phyloP scores from a whole-genome alignment of 37 sponge, comb jelly and placozoan species.

The Bolinopsis microptera region DNA sequence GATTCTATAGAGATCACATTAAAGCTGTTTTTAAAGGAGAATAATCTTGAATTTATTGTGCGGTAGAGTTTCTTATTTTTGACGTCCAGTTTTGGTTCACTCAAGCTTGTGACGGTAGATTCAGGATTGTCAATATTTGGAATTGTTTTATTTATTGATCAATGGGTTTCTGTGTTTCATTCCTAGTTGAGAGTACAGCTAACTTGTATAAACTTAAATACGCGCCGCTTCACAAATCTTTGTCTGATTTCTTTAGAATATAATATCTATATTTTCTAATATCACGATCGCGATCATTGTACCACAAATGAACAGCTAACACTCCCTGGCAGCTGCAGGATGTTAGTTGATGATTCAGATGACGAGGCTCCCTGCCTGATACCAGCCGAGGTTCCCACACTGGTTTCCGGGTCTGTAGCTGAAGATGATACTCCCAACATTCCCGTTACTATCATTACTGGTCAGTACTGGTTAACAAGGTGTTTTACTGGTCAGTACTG shows the following conservation, averaged over 20 bases:
- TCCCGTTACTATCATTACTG: constrained; percentile 48
- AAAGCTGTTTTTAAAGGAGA: not conserved
- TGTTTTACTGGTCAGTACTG: too few relatives aligned
- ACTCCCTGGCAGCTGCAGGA: too few relatives aligned
- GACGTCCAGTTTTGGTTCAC: not conserved
- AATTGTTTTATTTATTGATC: not conserved
- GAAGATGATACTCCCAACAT: not conserved
- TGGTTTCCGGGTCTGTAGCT: not conserved
- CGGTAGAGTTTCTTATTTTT: not conserved
- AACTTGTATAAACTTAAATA: too few relatives aligned
- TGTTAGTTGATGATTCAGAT: not conserved
- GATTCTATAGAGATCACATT: not conserved
- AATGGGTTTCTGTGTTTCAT: too few relatives aligned
- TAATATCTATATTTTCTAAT: too few relatives aligned
- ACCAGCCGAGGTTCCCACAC: not conserved
- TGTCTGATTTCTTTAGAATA: too few relatives aligned
- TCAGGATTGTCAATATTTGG: not conserved
- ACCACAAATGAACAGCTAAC: too few relatives aligned
- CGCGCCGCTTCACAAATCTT: too few relatives aligned
- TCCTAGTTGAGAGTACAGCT: too few relatives aligned
- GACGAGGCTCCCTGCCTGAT: not conserved
- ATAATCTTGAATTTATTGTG: not conserved
- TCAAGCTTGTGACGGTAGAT: not conserved
- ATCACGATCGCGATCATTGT: too few relatives aligned
- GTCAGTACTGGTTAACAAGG: too few relatives aligned